Evolutionary conservation across 2,888 invertebrate species (phyloP).

Genomic region (Scotopteryx bipunctaria): DNA sequence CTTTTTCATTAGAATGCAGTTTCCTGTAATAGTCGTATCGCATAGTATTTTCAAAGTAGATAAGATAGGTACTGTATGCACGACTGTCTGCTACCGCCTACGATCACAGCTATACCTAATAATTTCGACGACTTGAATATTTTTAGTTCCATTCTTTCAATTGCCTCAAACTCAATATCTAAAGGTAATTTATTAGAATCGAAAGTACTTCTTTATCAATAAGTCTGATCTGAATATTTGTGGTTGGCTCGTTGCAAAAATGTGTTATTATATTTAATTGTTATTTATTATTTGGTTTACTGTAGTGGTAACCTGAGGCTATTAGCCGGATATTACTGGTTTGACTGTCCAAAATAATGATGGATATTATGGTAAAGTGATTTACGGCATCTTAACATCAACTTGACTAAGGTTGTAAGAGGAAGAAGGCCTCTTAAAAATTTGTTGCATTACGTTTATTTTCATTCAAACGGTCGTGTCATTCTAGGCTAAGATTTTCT

Average conservation of each 20-base stretch:
- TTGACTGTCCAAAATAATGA: conserved; percentile 17
- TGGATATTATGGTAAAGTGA: conserved; percentile 17
- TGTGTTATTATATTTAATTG: conserved; percentile 37
- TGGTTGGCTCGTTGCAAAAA: conserved; percentile 33
- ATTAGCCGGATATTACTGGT: conserved; percentile 15
- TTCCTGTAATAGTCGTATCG: too few species aligned
- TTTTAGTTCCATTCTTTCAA: not conserved
- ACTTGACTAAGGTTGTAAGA: too few species aligned
- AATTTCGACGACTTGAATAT: too few species aligned
- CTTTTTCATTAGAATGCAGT: too few species aligned
- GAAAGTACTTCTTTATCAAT: conserved; percentile 37
- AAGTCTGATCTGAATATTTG: conserved; percentile 34
- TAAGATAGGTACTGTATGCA: too few species aligned
- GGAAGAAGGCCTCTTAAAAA: too few species aligned
- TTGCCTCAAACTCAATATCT: conserved; percentile 24
- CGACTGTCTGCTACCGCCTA: too few species aligned
- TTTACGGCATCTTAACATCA: conserved; percentile 19
- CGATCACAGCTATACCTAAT: too few species aligned
- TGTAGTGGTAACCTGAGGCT: conserved; percentile 28
- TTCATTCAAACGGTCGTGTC: too few species aligned
- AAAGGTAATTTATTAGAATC: conserved; percentile 25
- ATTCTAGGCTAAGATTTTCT: too few species aligned
- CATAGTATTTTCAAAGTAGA: too few species aligned
- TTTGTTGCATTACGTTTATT: too few species aligned
- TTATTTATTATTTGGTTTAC: conserved; percentile 32